A percentile compares a stretch with the other conserved stretches of the same genome.
phyloP scores from a whole-genome alignment of 2,888 invertebrate species.

The Periphyllus acericola region DNA sequence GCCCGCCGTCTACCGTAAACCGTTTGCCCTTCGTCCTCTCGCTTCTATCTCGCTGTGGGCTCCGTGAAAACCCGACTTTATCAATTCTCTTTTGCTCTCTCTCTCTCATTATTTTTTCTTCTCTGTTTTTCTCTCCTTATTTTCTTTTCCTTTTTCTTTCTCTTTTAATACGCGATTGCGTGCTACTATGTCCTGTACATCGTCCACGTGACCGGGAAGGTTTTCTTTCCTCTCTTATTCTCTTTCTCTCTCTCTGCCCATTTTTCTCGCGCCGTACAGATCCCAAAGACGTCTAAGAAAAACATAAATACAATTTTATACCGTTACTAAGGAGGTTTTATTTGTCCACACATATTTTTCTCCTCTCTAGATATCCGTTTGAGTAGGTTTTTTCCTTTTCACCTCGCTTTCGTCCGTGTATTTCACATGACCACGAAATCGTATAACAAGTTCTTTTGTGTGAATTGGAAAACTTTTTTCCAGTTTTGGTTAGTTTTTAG shows the following conservation, averaged over 20 bases:
- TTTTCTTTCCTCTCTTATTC: constrained; percentile 2
- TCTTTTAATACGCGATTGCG: not conserved
- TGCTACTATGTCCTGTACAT: not conserved
- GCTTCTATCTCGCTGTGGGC: not conserved
- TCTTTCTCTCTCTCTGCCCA: not conserved
- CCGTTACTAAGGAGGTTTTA: constrained; percentile 2
- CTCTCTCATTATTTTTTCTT: not conserved
- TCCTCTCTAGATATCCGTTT: constrained; percentile 1
- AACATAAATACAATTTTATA: constrained; percentile 44
- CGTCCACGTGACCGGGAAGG: not conserved
- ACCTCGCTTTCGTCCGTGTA: not conserved
- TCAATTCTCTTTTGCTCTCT: constrained; percentile 33
- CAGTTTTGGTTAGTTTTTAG: constrained; percentile 48
- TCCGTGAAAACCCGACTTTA: constrained; percentile 7
- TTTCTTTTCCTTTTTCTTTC: not conserved
- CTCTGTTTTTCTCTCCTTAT: not conserved
- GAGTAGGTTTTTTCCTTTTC: constrained; percentile 35
- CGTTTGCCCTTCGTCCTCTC: not conserved
- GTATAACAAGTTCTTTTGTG: constrained; percentile 59
- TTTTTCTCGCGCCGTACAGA: not conserved
- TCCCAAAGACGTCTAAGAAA: not conserved
- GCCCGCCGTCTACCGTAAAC: not conserved
- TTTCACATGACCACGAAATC: constrained; percentile 17
- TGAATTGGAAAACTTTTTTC: constrained; percentile 53
- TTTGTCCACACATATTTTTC: not conserved